These are phyloP conservation scores for Aphelenchoides avenae DNA, from an alignment of 1,140 invertebrate genomes.

Conservation along the genomic window DNA sequence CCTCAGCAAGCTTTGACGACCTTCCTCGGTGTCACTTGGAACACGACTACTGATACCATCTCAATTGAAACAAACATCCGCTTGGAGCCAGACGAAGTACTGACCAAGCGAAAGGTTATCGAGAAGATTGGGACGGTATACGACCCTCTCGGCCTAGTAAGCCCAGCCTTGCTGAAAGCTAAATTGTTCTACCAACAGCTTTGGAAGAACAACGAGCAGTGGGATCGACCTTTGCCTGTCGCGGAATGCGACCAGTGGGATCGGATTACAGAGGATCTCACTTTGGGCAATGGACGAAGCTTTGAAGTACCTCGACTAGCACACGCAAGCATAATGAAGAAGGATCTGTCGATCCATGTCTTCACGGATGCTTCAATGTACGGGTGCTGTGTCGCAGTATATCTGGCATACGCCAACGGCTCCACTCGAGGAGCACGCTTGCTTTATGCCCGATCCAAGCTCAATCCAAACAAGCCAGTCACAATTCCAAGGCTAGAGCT, in stretches of 20 bases:
- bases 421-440: too few relatives aligned
- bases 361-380: not conserved
- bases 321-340: not conserved
- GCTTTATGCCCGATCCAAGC: too few relatives aligned
- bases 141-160: constrained; percentile 6
- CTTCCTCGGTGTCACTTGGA: constrained; percentile 8
- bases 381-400: not conserved
- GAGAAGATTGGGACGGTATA: not conserved
- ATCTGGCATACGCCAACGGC: too few relatives aligned
- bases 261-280: not conserved
- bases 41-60: not conserved
- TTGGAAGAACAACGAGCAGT: constrained; percentile 3
- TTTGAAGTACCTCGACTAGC: not conserved
- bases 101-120: constrained; percentile 11
- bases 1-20: constrained; percentile 3
- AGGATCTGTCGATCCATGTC: not conserved
- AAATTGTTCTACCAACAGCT: constrained; percentile 8
- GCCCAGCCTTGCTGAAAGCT: constrained; percentile 4
- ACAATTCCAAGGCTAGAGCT: too few relatives aligned
- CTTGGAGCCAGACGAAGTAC: not conserved
- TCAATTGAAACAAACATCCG: constrained; percentile 17
- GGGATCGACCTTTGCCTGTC: too few relatives aligned
- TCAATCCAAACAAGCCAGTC: too few relatives aligned
- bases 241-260: too few relatives aligned
- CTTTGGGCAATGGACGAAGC: not conserved